Percentiles rank a stretch among this genome's conserved stretches.
phyloP scores from a whole-genome alignment of 2,888 invertebrate genomes.

The Microplitis deprimator region DNA sequence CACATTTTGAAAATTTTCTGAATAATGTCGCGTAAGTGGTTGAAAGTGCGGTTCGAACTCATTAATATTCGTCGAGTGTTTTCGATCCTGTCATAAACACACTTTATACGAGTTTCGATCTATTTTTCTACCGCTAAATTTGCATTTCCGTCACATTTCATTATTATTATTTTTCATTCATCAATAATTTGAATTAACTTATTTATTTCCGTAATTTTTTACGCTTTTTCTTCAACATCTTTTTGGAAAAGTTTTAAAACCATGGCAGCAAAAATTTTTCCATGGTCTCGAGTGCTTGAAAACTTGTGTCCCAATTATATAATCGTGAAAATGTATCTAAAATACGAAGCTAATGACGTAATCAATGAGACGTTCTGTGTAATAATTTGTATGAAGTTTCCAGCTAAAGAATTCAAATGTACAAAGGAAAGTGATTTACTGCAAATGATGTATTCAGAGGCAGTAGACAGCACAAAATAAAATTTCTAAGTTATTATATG shows the following conservation, averaged over 20 bases:
- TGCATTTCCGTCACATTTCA: constrained; percentile 32
- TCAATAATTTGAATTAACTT: too few relatives aligned
- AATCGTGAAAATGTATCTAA: too few relatives aligned
- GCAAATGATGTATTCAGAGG: neutral
- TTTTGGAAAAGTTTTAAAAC: too few relatives aligned
- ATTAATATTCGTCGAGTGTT: constrained; percentile 49
- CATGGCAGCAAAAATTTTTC: too few relatives aligned
- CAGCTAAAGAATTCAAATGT: neutral
- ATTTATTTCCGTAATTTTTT: too few relatives aligned
- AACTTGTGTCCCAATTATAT: too few relatives aligned
- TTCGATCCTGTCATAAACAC: constrained; percentile 46
- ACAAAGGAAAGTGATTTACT: neutral
- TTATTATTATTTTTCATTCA: constrained; percentile 5
- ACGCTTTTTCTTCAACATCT: too few relatives aligned
- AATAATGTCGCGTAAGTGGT: constrained; percentile 5
- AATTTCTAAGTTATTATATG: neutral
- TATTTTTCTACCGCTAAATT: constrained; percentile 49
- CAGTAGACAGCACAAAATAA: neutral
- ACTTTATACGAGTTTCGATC: constrained; percentile 38
- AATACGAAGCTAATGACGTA: too few relatives aligned
- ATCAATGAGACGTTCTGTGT: too few relatives aligned
- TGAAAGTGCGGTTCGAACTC: constrained; percentile 11
- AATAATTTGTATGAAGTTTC: too few relatives aligned
- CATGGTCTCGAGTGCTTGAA: too few relatives aligned
- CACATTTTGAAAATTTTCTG: neutral